These are phyloP conservation scores for Macroteleia sp. DNA, from an alignment of 2,888 invertebrate genomes.

Conservation along the genomic window DNA sequence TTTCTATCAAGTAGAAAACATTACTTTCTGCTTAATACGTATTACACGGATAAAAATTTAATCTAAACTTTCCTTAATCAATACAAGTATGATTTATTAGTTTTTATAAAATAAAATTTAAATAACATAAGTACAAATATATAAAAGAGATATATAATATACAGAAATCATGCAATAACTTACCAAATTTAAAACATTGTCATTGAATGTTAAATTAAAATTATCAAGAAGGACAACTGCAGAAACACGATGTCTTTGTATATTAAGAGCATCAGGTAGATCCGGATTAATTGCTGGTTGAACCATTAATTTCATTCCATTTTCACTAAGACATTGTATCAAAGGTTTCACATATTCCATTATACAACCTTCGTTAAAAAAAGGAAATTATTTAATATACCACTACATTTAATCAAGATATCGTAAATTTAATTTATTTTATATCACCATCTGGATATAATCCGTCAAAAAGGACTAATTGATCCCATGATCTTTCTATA, in stretches of 20 bases:
- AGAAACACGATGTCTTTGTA: constrained; percentile 77
- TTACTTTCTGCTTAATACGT: too few relatives aligned
- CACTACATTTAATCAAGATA: too few relatives aligned
- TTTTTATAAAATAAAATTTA: too few relatives aligned
- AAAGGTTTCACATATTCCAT: constrained; percentile 72
- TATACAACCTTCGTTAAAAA: too few relatives aligned
- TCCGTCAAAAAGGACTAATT: constrained; percentile 84
- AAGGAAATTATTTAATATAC: too few relatives aligned
- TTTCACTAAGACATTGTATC: constrained; percentile 74
- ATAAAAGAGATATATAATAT: too few relatives aligned
- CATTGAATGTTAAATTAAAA: constrained; percentile 75
- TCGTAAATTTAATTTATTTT: constrained; percentile 2
- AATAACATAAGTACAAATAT: too few relatives aligned
- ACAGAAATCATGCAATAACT: too few relatives aligned
- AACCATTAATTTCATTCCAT: constrained; percentile 75
- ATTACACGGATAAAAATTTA: too few relatives aligned
- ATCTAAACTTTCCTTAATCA: too few relatives aligned
- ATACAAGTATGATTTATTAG: too few relatives aligned
- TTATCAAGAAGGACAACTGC: constrained; percentile 78
- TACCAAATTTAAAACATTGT: constrained; percentile 79
- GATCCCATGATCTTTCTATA: constrained; percentile 86
- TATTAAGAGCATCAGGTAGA: constrained; percentile 74
- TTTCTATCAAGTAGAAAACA: too few relatives aligned
- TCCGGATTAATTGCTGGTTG: constrained; percentile 76
- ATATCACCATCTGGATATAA: constrained; percentile 68